Conservation (phyloP, 35 echinoderm and acorn worm genomes). For the Strongylocentrotus purpuratus region DNA sequence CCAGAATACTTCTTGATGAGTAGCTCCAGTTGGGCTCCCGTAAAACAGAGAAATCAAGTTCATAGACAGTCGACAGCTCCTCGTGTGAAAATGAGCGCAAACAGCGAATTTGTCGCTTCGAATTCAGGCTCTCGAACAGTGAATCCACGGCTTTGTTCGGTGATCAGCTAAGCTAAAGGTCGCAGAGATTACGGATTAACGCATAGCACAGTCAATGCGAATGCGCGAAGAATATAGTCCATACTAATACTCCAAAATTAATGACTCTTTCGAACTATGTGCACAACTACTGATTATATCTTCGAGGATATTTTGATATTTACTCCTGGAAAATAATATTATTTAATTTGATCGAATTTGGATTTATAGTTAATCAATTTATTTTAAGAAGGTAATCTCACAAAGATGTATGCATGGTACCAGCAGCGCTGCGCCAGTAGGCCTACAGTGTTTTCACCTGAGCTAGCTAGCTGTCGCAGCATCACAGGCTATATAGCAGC, state of each 20-base stretch:
- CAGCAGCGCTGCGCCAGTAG: not conserved
- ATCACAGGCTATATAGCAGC: too few species aligned
- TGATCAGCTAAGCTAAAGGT: conserved; percentile 54
- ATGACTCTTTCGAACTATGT: not conserved
- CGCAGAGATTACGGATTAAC: conserved; percentile 49
- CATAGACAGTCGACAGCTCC: not conserved
- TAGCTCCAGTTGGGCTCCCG: not conserved
- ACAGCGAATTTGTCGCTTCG: conserved; percentile 28
- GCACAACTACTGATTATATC: not conserved
- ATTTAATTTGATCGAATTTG: not conserved
- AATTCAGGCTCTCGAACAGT: conserved; percentile 20
- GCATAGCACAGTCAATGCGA: conserved; percentile 3
- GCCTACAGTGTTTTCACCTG: not conserved
- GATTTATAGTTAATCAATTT: not conserved
- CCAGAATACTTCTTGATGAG: not conserved
- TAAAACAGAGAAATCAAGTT: not conserved
- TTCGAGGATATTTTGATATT: not conserved
- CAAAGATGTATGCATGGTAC: not conserved
- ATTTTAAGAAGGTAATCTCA: not conserved
- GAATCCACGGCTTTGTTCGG: conserved; percentile 48
- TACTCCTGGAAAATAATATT: not conserved
- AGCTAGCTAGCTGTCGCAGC: not conserved
- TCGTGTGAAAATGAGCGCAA: conserved; percentile 45
- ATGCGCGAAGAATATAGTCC: conserved; percentile 40
- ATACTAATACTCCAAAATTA: not conserved